phyloP scores from a whole-genome alignment of 2,888 invertebrate genomes.

The Saturnia pavonia region DNA sequence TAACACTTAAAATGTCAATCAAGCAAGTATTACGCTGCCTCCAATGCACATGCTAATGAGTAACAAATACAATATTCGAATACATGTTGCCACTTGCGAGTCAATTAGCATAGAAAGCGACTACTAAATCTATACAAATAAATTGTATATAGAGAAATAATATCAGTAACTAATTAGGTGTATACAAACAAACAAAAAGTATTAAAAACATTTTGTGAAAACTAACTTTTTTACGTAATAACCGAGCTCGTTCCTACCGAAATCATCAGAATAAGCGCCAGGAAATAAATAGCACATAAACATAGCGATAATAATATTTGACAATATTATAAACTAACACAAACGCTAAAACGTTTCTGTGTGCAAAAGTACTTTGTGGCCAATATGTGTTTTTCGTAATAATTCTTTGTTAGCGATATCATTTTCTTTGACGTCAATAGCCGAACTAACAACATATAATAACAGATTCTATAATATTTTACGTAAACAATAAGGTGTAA shows the following conservation, averaged over 20 bases:
- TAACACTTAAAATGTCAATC: slow-evolving; percentile 49
- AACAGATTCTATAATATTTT: slow-evolving; percentile 17
- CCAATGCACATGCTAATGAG: slow-evolving; percentile 55
- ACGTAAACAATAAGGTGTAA: slow-evolving; percentile 15
- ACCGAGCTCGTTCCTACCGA: slow-evolving; percentile 40
- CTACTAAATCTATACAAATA: slow-evolving; percentile 58
- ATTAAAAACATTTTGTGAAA: slow-evolving; percentile 44
- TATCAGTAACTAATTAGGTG: slow-evolving; percentile 51
- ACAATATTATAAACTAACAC: slow-evolving; percentile 41
- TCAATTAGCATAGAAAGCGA: slow-evolving; percentile 67
- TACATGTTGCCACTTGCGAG: slow-evolving; percentile 52
- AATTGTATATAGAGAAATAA: slow-evolving; percentile 33
- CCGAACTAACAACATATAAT: slow-evolving; percentile 26
- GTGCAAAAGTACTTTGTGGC: slow-evolving; percentile 47
- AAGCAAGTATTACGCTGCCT: slow-evolving; percentile 39
- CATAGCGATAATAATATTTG: slow-evolving; percentile 40
- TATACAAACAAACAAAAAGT: slow-evolving; percentile 52
- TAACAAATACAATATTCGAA: slow-evolving; percentile 45
- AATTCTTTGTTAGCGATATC: slow-evolving; percentile 37
- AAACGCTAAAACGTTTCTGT: slow-evolving; percentile 57
- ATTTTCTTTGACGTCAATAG: slow-evolving; percentile 45
- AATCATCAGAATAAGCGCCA: slow-evolving; percentile 36
- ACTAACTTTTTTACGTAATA: slow-evolving; percentile 59
- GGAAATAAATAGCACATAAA: slow-evolving; percentile 39
- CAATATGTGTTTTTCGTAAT: slow-evolving; percentile 34